Evolutionary conservation across 2,888 invertebrate genomes (phyloP).

Genomic region (Synanthedon formicaeformis): DNA sequence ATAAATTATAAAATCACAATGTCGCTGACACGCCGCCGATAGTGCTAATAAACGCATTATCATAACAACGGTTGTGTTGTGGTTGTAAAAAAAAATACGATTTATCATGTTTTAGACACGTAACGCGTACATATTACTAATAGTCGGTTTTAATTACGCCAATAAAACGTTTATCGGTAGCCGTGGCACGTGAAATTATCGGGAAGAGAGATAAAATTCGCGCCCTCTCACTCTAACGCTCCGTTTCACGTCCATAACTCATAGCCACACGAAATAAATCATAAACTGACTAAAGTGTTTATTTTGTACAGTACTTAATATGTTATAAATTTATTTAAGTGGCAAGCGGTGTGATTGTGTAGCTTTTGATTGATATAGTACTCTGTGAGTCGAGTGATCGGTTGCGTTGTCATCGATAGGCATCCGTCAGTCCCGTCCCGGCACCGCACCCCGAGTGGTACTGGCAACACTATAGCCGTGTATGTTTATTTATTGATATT

Average conservation of each 20-base stretch:
- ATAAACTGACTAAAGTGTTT: constrained; percentile 64
- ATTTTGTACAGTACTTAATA: constrained; percentile 68
- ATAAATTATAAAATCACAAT: constrained; percentile 30
- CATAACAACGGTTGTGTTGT: constrained; percentile 40
- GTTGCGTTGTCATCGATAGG: constrained; percentile 41
- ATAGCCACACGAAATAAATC: constrained; percentile 64
- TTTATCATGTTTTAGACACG: constrained; percentile 46
- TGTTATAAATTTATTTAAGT: constrained; percentile 71
- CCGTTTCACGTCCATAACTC: constrained; percentile 59
- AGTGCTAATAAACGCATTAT: constrained; percentile 33
- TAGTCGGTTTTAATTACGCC: constrained; percentile 60
- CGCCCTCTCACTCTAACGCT: constrained; percentile 43
- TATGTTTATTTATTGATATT: too few species aligned
- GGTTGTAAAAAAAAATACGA: constrained; percentile 11
- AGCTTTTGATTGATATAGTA: constrained; percentile 64
- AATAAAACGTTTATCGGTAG: constrained; percentile 65
- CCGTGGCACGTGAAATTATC: constrained; percentile 56
- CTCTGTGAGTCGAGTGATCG: constrained; percentile 45
- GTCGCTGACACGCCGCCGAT: constrained; percentile 29
- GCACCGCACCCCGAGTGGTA: background rate
- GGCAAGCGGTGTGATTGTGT: constrained; percentile 61
- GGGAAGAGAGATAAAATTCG: constrained; percentile 49
- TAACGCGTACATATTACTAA: constrained; percentile 46
- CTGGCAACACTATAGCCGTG: too few species aligned
- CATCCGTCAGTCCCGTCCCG: background rate